Evolutionary conservation across 2,113 vertebrate species (phyloP).

Genomic region (Anolis carolinensis): DNA sequence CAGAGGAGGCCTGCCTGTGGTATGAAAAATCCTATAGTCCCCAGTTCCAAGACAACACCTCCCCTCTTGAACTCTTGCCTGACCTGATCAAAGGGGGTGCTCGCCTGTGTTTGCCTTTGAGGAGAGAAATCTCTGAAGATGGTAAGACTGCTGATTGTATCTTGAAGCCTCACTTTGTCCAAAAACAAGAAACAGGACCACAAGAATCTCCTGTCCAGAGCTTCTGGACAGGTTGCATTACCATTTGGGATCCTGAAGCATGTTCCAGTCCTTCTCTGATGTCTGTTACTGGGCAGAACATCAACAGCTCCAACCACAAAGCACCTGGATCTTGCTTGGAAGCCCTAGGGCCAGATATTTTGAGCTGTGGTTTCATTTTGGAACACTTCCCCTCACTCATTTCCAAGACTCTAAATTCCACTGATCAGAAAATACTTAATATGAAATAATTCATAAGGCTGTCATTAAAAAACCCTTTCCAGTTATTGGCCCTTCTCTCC

Average conservation of each 20-base stretch:
- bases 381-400: slow-evolving; percentile 50
- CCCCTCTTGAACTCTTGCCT: neutral
- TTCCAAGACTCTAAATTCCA: slow-evolving; percentile 63
- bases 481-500: slow-evolving; percentile 32
- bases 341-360: slow-evolving; percentile 63
- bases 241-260: slow-evolving; percentile 25
- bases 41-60: slow-evolving; percentile 3
- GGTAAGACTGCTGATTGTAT: neutral
- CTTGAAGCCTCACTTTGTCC: slow-evolving; percentile 23
- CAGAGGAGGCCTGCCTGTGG: neutral
- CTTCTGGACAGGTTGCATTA: slow-evolving; percentile 39
- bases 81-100: neutral
- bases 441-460: neutral
- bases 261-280: slow-evolving; percentile 34
- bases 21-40: neutral
- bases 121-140: slow-evolving; percentile 17
- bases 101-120: slow-evolving; percentile 18
- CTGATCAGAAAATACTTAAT: slow-evolving; percentile 27
- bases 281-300: slow-evolving; percentile 15
- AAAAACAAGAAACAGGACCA: slow-evolving; percentile 28
- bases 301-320: slow-evolving; percentile 52
- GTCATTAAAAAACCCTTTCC: slow-evolving; percentile 29
- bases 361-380: slow-evolving; percentile 58
- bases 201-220: slow-evolving; percentile 13
- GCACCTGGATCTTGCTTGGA: slow-evolving; percentile 59